phyloP scores from a whole-genome alignment of 2,797 vertebrate species.

The Danio jaintianensis region DNA sequence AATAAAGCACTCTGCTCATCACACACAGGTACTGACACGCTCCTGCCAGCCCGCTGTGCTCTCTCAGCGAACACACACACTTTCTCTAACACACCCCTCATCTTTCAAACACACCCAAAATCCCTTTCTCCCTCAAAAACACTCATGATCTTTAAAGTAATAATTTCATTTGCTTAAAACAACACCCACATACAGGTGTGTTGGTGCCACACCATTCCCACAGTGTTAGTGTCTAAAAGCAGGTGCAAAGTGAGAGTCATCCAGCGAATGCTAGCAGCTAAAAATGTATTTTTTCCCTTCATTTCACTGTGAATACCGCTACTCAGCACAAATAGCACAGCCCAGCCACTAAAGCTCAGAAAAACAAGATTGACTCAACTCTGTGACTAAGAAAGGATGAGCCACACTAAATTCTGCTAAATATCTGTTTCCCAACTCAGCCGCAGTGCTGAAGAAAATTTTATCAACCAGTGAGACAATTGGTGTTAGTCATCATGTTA shows the following conservation, averaged over 20 bases:
- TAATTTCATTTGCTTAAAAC: background rate
- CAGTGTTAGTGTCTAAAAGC: slow-evolving; percentile 33
- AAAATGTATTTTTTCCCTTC: background rate
- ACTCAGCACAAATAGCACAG: background rate
- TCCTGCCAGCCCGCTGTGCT: slow-evolving; percentile 45
- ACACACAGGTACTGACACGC: slow-evolving; percentile 66
- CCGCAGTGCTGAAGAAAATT: background rate
- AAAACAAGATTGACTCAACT: slow-evolving; percentile 28
- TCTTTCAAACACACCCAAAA: slow-evolving; percentile 31
- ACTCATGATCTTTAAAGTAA: background rate
- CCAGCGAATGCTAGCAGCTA: slow-evolving; percentile 36
- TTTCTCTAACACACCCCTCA: slow-evolving; percentile 15
- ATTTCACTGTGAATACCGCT: background rate
- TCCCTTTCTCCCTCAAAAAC: slow-evolving; percentile 1
- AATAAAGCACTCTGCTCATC: slow-evolving; percentile 44
- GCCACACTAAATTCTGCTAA: background rate
- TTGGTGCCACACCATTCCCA: slow-evolving; percentile 34
- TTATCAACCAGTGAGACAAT: background rate
- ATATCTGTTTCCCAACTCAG: background rate
- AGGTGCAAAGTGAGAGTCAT: slow-evolving; percentile 48
- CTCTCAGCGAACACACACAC: slow-evolving; percentile 14
- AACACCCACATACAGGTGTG: slow-evolving; percentile 34
- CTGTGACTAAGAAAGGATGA: background rate
- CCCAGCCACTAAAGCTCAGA: background rate
- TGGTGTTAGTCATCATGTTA: background rate